Base-by-base conservation (phyloP, 2,797 vertebrate genomes). In the Taeniopygia guttata region DNA sequence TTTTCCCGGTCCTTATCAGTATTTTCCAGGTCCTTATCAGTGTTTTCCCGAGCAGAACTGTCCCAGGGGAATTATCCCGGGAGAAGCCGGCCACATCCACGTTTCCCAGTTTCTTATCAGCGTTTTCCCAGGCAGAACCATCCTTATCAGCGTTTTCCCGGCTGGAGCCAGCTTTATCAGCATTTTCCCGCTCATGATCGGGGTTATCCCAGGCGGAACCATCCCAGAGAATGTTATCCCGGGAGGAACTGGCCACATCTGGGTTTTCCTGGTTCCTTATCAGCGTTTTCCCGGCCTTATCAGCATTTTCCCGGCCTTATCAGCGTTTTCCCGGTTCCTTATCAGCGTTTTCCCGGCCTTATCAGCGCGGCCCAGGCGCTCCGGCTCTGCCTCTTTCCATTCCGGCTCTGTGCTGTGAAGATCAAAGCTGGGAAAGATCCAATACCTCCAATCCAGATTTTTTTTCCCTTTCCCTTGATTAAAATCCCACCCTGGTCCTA, bases 391-490 rank as follows among this genome's bases (percentile, higher is more conserved):
- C 38, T 43, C 78, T 59, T 75, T 68, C 81, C 78, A 68, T 30
- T n/a, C 17, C 3, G 0, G 27, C 79, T 87, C 75, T 68, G 78
- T 82, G 80, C 49, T 36, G 10, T 64, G 84, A 84, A 77, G 51
- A 93, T 62, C 75, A 79, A 89, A 87, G 23, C 82, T 4, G 4
- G 43, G 67, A 79, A 46, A 90, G 63, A 79, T 51, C 90, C 90
- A 56, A 21, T 23, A 75, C 82, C 32, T 54, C 88, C 88, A 45
- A 32, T 42, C 72, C 88, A 13, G 0, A 2, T 11, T 1, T 13
- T 55, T 32, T 62, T 48, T 26, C 4, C 9, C 32, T 40, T 43
- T 16, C 54, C 32, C 56, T 66, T 74, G 43, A 89, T 87, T 83
- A 87, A 85, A 93, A 92, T 36, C 68, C 46, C 43, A 34, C 43